Conservation (phyloP, 2,113 vertebrate species). For the Siniperca chuatsi region DNA sequence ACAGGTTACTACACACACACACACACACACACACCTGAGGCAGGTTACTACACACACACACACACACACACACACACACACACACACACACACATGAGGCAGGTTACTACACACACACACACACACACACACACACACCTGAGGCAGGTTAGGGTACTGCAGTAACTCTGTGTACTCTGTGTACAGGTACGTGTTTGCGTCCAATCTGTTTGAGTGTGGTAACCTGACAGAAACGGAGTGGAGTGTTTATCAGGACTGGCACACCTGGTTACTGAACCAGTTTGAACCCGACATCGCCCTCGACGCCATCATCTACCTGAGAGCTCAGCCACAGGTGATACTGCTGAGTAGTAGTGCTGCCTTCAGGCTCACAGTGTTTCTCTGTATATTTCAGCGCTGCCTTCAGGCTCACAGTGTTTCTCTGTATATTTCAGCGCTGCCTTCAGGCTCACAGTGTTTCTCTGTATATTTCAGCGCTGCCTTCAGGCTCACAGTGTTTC, state of each 20-base stretch:
- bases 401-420: too few species aligned
- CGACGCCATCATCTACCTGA: conserved; percentile 89
- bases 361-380: too few species aligned
- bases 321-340: conserved; percentile 86
- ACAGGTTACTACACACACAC: too few species aligned
- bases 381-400: too few species aligned
- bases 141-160: background rate
- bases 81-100: background rate
- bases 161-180: background rate
- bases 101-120: background rate
- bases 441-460: too few species aligned
- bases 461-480: too few species aligned
- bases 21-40: background rate
- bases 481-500: too few species aligned
- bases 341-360: too few species aligned
- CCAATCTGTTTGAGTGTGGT: conserved; percentile 87
- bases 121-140: background rate
- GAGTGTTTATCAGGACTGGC: conserved; percentile 90
- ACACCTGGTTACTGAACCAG: conserved; percentile 87
- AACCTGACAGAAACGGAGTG: conserved; percentile 88
- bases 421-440: too few species aligned
- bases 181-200: conserved; percentile 88
- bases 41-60: background rate
- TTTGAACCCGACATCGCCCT: conserved; percentile 85
- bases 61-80: background rate